Base-by-base conservation (phyloP, 2,888 invertebrate species). In the Taenaris catops region DNA sequence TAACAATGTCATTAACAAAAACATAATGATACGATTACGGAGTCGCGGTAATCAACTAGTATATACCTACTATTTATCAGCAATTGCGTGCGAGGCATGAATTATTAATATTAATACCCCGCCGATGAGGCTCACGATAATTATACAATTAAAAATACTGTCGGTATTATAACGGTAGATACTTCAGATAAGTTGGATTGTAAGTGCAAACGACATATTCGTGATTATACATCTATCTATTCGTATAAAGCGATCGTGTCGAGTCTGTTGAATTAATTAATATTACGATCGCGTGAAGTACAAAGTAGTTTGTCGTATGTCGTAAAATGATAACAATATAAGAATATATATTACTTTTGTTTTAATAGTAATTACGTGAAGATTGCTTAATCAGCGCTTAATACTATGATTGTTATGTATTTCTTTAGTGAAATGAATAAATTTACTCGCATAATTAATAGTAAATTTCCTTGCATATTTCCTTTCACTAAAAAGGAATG, bases 91-190 rank as follows among this genome's bases (percentile, higher is more conserved):
- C 39, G 35, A 25, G 35, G 17, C 35, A 32, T 39, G 39, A 39
- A 42, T 42, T 42, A 39, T 42, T 39, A n/a, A n/a, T n/a, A n/a
- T n/a, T n/a, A 39, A 39, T 36, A 35, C 57, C 59, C 54, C 19
- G 19, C 34, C 38, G 41, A 33, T 19, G 41, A 27, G 38, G 41
- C 31, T 34, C 27, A 34, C 38, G 34, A 34, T 41, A 41, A 41
- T 41, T 34, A 38, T 38, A 34, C 38, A 38, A 41, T 41, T 41
- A 41, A 41, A 38, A 41, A 38, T 38, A 34, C 38, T 34, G 38
- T 34, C 27, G 34, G 19, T 12, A 20, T 38, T 29, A 41, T 34
- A 41, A 34, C 41, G 38, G 41, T 29, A 33, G 38, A 37, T 21
- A 34, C 34, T 41, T 14, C 18, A 34, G 29, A 29, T 34, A 38